These are phyloP conservation scores for Fragum sueziense DNA, from an alignment of 2,888 invertebrate genomes.

Conservation along the genomic window DNA sequence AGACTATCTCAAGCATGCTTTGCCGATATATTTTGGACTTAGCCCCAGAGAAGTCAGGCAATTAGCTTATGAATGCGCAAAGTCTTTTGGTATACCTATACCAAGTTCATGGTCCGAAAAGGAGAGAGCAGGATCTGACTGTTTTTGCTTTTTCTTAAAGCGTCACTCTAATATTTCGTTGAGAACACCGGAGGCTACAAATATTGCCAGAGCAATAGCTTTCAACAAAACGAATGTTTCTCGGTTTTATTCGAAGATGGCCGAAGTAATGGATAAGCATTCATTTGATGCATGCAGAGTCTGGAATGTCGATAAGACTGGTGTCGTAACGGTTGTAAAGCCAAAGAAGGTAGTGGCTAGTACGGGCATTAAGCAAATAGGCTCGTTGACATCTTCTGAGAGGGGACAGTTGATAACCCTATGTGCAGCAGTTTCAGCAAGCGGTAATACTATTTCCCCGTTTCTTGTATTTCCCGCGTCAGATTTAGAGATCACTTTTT, in stretches of 20 bases:
- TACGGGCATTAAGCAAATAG: constrained; percentile 29
- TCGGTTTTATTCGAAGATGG: not conserved
- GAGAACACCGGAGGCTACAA: constrained; percentile 40
- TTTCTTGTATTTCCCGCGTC: constrained; percentile 50
- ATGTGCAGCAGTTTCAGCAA: constrained; percentile 13
- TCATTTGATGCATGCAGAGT: not conserved
- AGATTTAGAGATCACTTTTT: constrained; percentile 38
- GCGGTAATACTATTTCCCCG: constrained; percentile 42
- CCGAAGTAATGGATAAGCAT: constrained; percentile 15
- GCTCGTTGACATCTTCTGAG: constrained; percentile 35
- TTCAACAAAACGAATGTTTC: constrained; percentile 31
- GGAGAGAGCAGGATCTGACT: constrained; percentile 26
- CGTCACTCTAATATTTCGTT: constrained; percentile 1
- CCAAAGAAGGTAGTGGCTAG: constrained; percentile 30
- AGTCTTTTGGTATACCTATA: constrained; percentile 30
- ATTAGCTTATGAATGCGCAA: constrained; percentile 43
- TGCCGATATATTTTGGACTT: constrained; percentile 44
- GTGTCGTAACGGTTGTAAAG: constrained; percentile 50
- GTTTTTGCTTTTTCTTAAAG: constrained; percentile 23
- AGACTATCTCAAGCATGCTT: constrained; percentile 29
- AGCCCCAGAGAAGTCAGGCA: constrained; percentile 37
- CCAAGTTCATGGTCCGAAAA: constrained; percentile 29
- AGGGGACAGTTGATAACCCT: constrained; percentile 26
- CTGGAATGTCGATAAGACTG: constrained; percentile 58
- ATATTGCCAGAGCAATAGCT: constrained; percentile 28